Evolutionary conservation across 1,140 invertebrate species (phyloP), one percentile per base, ranked within the genome.

Genomic region (Caenorhabditis tropicalis): DNA sequence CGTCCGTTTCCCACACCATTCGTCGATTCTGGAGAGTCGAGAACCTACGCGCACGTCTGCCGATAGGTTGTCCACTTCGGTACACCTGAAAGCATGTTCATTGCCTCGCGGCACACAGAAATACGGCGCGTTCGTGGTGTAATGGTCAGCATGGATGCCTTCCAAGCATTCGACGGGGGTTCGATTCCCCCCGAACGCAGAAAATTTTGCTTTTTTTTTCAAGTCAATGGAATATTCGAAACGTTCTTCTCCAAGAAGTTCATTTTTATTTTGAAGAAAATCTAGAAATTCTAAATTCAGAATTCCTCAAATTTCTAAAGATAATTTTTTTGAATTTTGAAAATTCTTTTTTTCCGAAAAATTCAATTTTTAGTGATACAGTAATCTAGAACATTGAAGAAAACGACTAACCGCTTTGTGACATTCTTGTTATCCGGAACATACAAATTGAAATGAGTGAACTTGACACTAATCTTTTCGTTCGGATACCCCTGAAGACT

Each of bases 11-110:
- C 86, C 89, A 65, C 89, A 90, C 84, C 91, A 90, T 31, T 90
- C 89, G 79, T 89, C 51, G 33, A 90, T 89, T 83, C 90, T 87
- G 15, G 89, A 90, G 85, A 90, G 91, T n/a, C 89, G 33, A 2
- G 87, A 87, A 29, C 88, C 88, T 6, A 90, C 89, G 31, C 91
- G 81, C 2, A 90, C 90, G 58, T 91, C 89, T n/a, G 88, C 89
- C 2, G 90, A 65, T 19, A 90, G 39, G 74, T 90, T 90, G 74
- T 91, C 90, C 46, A 81, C 79, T 46, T 90, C 90, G 58, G 89
- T 89, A 60, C 89, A 90, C 48, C 89, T 90, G 60, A 58, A 88
- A 82, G 29, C 31, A 12, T 39, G 36, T 46, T 46, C n/a, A n/a
- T n/a, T n/a, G n/a, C n/a, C n/a, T n/a, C n/a, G n/a, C n/a, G n/a